These are phyloP conservation scores for Trypoxylon attenuatum DNA, from an alignment of 2,888 invertebrate genomes.

Conservation along the genomic window DNA sequence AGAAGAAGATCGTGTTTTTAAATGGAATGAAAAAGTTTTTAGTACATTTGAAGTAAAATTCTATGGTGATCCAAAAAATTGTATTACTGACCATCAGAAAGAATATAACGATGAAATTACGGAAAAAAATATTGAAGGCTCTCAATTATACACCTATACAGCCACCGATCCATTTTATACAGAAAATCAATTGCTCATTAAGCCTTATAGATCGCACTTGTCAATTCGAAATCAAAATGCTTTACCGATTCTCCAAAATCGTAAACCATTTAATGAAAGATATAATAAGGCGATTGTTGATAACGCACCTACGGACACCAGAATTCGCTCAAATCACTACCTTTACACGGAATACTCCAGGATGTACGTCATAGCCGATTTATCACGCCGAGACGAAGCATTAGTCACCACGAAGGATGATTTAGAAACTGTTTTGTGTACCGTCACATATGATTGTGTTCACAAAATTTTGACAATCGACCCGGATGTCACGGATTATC, in stretches of 20 bases:
- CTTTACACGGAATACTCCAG: slow-evolving; percentile 70
- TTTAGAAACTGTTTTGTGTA: slow-evolving; percentile 73
- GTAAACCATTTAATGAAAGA: slow-evolving; percentile 65
- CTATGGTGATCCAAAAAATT: slow-evolving; percentile 79
- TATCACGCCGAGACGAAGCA: slow-evolving; percentile 68
- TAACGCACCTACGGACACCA: slow-evolving; percentile 50
- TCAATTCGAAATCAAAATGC: slow-evolving; percentile 60
- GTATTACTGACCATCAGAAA: slow-evolving; percentile 79
- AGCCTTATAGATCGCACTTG: slow-evolving; percentile 55
- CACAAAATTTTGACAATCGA: slow-evolving; percentile 77
- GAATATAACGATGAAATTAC: slow-evolving; percentile 76
- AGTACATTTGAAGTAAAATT: slow-evolving; percentile 79
- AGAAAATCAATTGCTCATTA: slow-evolving; percentile 59
- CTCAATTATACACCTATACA: slow-evolving; percentile 78
- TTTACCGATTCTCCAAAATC: slow-evolving; percentile 61
- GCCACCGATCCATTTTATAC: slow-evolving; percentile 77
- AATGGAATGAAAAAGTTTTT: slow-evolving; percentile 86
- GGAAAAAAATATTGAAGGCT: slow-evolving; percentile 65
- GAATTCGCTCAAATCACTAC: slow-evolving; percentile 69
- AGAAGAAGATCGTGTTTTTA: slow-evolving; percentile 73
- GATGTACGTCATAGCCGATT: slow-evolving; percentile 73
- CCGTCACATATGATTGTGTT: slow-evolving; percentile 77
- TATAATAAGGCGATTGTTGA: slow-evolving; percentile 69
- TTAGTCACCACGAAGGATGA: slow-evolving; percentile 51
- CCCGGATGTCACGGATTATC: slow-evolving; percentile 78